Percentiles rank a stretch among this genome's conserved stretches.
phyloP scores from a whole-genome alignment of 2,888 invertebrate genomes.

The Drosophila ustulata region DNA sequence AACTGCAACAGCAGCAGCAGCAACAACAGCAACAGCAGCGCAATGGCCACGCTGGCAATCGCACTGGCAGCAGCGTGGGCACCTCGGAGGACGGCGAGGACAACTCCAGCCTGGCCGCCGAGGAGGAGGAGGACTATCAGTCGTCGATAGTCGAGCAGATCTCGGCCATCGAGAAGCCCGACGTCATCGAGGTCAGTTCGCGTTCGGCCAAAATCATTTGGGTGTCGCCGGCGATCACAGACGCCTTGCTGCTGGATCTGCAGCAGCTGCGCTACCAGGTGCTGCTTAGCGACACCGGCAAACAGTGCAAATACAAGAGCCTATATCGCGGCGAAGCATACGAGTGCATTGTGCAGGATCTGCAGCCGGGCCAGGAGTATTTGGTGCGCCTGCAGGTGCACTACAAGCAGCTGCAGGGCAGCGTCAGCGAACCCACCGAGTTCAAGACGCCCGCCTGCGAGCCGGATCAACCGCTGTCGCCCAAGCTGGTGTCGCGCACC shows the following conservation, averaged over 20 bases:
- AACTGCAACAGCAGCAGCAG: conserved; percentile 19
- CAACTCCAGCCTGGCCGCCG: conserved; percentile 89
- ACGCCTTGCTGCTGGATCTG: conserved; percentile 77
- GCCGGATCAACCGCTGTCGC: conserved; percentile 91
- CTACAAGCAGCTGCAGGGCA: conserved; percentile 90
- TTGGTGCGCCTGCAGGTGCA: conserved; percentile 91
- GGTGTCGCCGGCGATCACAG: conserved; percentile 87
- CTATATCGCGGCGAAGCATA: conserved; percentile 92
- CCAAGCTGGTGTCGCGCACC: conserved; percentile 90
- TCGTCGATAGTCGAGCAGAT: conserved; percentile 90
- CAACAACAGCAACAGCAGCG: conserved; percentile 47
- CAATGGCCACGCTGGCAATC: conserved; percentile 56
- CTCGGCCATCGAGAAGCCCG: conserved; percentile 91
- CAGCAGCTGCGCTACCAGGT: conserved; percentile 90
- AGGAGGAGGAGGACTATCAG: conserved; percentile 91
- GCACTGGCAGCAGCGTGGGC: conserved; percentile 86
- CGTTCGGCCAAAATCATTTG: conserved; percentile 94
- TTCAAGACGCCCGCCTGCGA: conserved; percentile 93
- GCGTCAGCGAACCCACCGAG: conserved; percentile 91
- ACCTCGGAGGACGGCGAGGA: conserved; percentile 93
- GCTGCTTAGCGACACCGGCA: conserved; percentile 90
- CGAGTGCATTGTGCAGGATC: conserved; percentile 92
- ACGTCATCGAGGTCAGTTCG: conserved; percentile 92
- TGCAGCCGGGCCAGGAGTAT: conserved; percentile 95
- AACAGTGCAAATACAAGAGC: conserved; percentile 93